These are phyloP conservation scores for Zapornia atra DNA, from an alignment of 2,113 vertebrate genomes.

Conservation along the genomic window DNA sequence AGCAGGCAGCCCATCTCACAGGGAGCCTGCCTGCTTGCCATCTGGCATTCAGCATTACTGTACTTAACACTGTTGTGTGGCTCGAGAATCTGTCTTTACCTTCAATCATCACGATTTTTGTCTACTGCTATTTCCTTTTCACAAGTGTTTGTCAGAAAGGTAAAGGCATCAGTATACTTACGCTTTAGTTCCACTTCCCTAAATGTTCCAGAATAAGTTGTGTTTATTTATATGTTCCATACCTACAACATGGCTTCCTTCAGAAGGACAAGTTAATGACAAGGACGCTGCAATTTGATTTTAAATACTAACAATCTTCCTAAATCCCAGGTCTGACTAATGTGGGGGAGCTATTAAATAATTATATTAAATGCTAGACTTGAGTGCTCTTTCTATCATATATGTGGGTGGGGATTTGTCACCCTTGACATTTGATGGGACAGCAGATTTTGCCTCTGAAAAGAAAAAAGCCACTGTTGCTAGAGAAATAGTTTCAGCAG, in stretches of 20 bases:
- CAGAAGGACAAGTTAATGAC: slow-evolving; percentile 1
- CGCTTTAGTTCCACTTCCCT: slow-evolving; percentile 23
- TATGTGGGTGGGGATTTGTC: neutral
- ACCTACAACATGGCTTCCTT: neutral
- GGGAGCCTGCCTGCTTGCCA: neutral
- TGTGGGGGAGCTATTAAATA: neutral
- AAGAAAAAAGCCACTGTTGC: neutral
- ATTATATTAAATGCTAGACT: neutral
- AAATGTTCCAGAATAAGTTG: neutral
- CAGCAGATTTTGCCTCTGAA: neutral
- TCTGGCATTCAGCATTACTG: neutral
- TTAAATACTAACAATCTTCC: neutral
- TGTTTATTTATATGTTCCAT: slow-evolving; percentile 32
- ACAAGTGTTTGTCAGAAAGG: neutral
- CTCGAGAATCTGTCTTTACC: neutral
- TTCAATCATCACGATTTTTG: neutral
- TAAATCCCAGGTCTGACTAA: neutral
- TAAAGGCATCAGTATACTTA: accelerated
- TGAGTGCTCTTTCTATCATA: neutral
- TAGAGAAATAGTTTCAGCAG: neutral
- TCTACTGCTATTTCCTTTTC: neutral
- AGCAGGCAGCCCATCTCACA: neutral
- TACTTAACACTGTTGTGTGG: neutral
- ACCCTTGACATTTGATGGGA: neutral
- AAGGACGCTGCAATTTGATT: neutral